These are phyloP conservation scores for Nothobranchius furzeri DNA, from an alignment of 2,113 vertebrate species.

Conservation along the genomic window DNA sequence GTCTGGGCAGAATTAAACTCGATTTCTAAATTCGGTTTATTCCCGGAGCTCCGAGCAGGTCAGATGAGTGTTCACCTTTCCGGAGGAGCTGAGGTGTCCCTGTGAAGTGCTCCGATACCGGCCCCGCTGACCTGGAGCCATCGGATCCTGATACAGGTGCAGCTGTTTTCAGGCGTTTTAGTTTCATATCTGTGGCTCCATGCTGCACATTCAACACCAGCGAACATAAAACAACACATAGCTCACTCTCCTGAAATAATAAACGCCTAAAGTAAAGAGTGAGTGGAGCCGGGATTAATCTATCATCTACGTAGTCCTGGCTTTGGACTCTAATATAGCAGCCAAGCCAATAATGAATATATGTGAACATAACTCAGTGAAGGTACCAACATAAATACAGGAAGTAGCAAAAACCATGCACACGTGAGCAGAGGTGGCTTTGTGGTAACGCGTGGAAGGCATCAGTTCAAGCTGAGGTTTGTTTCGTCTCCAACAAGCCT, in stretches of 20 bases:
- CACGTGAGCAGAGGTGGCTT: constrained; percentile 41
- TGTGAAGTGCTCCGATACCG: too few species aligned
- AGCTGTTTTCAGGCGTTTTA: too few species aligned
- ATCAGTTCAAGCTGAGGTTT: constrained; percentile 21
- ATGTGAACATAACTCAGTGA: constrained; percentile 65
- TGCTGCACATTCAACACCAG: too few species aligned
- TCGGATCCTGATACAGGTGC: too few species aligned
- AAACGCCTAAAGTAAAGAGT: constrained; percentile 25
- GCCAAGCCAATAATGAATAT: constrained; percentile 62
- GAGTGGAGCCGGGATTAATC: constrained; percentile 3
- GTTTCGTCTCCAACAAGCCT: constrained; percentile 8
- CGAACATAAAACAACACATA: constrained; percentile 10
- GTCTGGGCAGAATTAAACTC: too few species aligned
- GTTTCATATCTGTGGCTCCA: too few species aligned
- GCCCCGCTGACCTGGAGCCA: too few species aligned
- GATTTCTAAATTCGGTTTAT: too few species aligned
- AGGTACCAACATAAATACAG: constrained; percentile 65
- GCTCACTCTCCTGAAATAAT: constrained; percentile 38
- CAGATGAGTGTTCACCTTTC: too few species aligned
- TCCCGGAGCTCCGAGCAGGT: too few species aligned
- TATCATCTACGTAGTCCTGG: constrained; percentile 52
- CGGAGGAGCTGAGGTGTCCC: too few species aligned
- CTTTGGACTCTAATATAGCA: constrained; percentile 73
- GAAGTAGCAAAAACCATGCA: constrained; percentile 63
- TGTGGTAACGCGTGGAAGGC: constrained; percentile 12